Conservation (phyloP, 1,140 invertebrate genomes). For the Aleiodes sp. region DNA sequence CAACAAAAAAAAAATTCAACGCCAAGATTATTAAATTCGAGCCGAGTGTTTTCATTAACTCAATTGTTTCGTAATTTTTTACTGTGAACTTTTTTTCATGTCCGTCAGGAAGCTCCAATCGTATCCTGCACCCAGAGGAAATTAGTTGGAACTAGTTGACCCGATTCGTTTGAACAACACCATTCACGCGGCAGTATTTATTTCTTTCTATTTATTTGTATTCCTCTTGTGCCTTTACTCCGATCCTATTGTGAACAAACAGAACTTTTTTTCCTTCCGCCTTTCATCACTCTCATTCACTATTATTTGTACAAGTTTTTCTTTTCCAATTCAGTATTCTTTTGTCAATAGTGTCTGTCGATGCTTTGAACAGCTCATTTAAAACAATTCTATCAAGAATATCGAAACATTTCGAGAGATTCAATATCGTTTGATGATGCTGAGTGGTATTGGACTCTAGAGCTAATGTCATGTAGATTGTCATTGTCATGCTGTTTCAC, state of each 20-base stretch:
- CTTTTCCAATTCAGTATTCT: too few species aligned
- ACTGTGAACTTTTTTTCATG: too few species aligned
- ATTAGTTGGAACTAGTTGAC: conserved; percentile 2
- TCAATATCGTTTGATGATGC: neutral
- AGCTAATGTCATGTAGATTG: neutral
- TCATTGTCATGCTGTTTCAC: neutral
- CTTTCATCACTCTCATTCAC: neutral
- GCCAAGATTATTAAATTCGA: too few species aligned
- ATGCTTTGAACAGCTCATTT: too few species aligned
- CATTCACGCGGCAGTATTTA: neutral
- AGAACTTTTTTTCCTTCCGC: neutral
- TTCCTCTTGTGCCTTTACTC: too few species aligned
- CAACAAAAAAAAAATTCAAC: too few species aligned
- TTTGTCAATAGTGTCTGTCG: too few species aligned
- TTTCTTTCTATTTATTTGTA: neutral
- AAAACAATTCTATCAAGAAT: too few species aligned
- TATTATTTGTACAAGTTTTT: too few species aligned
- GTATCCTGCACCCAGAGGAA: conserved; percentile 3
- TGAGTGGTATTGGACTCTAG: neutral
- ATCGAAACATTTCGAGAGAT: too few species aligned
- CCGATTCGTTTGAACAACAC: neutral
- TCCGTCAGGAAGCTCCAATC: neutral
- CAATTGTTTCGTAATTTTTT: neutral
- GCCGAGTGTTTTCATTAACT: too few species aligned
- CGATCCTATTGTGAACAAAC: neutral